Evolutionary conservation across 1,140 invertebrate species (phyloP), one percentile per base, ranked within the genome.

Genomic region (Doryteuthis pealeii): DNA sequence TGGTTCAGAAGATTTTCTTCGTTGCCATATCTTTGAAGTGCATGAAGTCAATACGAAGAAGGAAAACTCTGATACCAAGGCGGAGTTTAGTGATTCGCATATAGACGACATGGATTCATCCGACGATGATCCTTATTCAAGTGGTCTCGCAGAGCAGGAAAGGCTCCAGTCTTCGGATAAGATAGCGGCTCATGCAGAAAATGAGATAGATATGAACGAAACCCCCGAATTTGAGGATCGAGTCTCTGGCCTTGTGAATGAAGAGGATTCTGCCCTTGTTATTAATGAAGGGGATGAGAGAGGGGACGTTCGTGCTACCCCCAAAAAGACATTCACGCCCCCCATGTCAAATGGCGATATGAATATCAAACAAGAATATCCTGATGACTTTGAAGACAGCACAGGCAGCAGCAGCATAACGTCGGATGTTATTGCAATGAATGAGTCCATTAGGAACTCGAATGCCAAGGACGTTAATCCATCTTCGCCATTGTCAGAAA

Each of bases 11-110:
- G 75, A 74, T 40, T 66, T 74, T 18, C 76, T 84, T 0, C 75
- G 77, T 15, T 74, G 76, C 14, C 83, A 84, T 40, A 84, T 84
- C 33, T 58, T 68, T 0, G 31, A 69, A 33, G 75, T 75, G 18
- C 83, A 84, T 49, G 83, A 84, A 70, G 65, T 72, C 30, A 33
- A 74, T 40, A 22, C 12, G 54, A 54, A 62, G 18, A 40, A 58
- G 26, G 31, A 33, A 15, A 22, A 58, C 14, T 0, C 26, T 77
- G 72, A 15, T 33, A 22, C 33, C 15, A 62, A 35, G 26, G 2
- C 28, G 31, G 35, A 15, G 66, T 35, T 62, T 32, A n/a, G 54
- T 8, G 26, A 62, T 28, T 62, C 26, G 54, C 1, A 8, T 6
- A 40, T 40, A 5, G 26, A 62, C 18, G 54, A 62, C 26, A 5